Evolutionary conservation across 2,113 vertebrate genomes (phyloP), one percentile per base, ranked within the genome.

Genomic region (Gobio gobio): DNA sequence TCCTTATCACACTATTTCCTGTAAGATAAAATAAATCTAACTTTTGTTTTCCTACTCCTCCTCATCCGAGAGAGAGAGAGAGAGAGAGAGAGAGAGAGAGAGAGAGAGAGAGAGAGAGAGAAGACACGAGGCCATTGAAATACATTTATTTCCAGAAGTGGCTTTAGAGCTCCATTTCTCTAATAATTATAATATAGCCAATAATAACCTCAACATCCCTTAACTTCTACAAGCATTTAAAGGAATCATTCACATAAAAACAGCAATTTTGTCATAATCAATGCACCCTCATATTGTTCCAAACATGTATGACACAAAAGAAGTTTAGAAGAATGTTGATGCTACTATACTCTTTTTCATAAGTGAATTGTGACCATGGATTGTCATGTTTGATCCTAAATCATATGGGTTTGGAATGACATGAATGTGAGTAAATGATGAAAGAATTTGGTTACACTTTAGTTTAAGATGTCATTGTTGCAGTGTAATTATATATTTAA

Each of bases 1-100:
- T 70, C 66, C 66, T 70, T 70, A 70, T 43, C 66, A 40, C 66
- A 43, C 9, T 24, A 24, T 73, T 73, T 73, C 20, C 40, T 24
- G 70, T 7, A 73, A 22, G 12, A 47, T 47, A 0, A 72, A 73
- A 0, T 13, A 73, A 5, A 40, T 70, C 66, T 6, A 24, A n/a
- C 4, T 45, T 14, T 73, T 73, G 68, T 72, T 43, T 45, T 73
- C 22, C 2, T 2, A 40, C 33, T 70, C 66, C 64, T 20, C 64
- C 66, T 40, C 66, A 70, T 70, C 36, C 9, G 8, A 70, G 16
- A 70, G 14, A 68, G 9, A 56, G 51, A 56, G 49, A 51, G 14
- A 51, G 3, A 66, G 8, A 70, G 16, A 70, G 14, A 68, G 9
- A 56, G 51, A 56, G 49, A 51, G 14, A 51, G 3, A 66, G 8